Percentiles rank a stretch among this genome's conserved stretches.
Evolutionary conservation across 2,113 vertebrate species (phyloP).

Genomic region (Pollimyrus isidori): DNA sequence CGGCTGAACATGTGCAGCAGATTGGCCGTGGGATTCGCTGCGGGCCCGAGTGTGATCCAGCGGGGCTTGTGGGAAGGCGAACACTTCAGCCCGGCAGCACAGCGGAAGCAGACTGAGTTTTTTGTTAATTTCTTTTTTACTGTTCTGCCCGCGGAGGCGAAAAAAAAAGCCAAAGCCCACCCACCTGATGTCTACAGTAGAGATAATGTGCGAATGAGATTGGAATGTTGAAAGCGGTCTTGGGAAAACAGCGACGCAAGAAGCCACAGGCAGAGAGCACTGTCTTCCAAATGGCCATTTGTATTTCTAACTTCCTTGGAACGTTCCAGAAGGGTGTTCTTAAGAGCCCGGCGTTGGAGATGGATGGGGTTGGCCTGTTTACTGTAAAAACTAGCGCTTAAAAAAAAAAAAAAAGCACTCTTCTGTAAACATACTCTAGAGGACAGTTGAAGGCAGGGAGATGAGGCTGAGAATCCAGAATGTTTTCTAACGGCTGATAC

Average conservation of each 20-base stretch:
- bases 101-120: background rate
- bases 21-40: background rate
- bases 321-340: background rate
- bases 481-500: conserved; percentile 5
- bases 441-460: background rate
- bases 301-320: background rate
- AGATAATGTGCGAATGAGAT: background rate
- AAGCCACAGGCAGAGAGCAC: background rate
- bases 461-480: background rate
- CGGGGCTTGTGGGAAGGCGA: background rate
- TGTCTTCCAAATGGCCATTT: background rate
- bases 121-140: background rate
- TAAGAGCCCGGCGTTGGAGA: background rate
- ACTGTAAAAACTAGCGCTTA: background rate
- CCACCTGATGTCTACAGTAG: background rate
- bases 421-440: conserved; percentile 4
- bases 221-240: background rate
- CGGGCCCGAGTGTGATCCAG: background rate
- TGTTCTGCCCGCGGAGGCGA: background rate
- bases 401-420: background rate
- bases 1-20: background rate
- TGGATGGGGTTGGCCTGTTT: background rate
- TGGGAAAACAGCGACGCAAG: background rate
- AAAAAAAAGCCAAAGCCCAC: background rate
- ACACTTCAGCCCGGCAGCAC: background rate